phyloP scores from a whole-genome alignment of 2,888 invertebrate species.

The Erebia epiphron region DNA sequence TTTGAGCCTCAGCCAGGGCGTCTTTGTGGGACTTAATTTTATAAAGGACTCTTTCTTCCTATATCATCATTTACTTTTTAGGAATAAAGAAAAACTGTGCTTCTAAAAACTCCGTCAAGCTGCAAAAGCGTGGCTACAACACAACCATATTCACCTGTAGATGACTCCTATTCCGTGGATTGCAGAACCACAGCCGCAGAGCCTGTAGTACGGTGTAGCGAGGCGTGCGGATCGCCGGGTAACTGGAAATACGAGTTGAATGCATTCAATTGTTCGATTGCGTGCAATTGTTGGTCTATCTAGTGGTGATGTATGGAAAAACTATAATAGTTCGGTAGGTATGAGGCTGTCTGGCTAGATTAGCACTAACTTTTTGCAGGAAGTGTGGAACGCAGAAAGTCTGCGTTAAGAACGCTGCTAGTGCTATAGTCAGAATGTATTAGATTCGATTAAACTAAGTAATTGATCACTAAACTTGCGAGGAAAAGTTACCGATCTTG shows the following conservation, averaged over 20 bases:
- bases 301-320: constrained; percentile 11
- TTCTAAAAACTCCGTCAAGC: background rate
- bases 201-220: constrained; percentile 84
- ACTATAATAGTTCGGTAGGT: background rate
- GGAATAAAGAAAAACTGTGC: no score
- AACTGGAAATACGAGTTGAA: constrained; percentile 63
- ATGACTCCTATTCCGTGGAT: constrained; percentile 85
- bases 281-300: constrained; percentile 13
- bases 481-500: constrained; percentile 12
- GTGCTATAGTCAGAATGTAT: background rate
- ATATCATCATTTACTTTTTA: no score
- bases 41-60: no score
- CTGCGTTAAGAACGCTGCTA: background rate
- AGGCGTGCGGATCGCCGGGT: constrained; percentile 80
- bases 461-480: constrained; percentile 4
- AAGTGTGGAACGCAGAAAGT: no score
- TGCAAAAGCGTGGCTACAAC: constrained; percentile 26
- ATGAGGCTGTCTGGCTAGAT: no score
- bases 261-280: constrained; percentile 28
- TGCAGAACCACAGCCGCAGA: constrained; percentile 85
- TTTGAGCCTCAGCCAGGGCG: no score
- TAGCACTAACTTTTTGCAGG: no score
- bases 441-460: background rate
- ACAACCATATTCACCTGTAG: constrained; percentile 67
- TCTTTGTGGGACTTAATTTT: no score